Percentiles rank a stretch among this genome's conserved stretches.
Evolutionary conservation across 2,113 vertebrate genomes (phyloP).

Genomic region (Podocnemis expansa): DNA sequence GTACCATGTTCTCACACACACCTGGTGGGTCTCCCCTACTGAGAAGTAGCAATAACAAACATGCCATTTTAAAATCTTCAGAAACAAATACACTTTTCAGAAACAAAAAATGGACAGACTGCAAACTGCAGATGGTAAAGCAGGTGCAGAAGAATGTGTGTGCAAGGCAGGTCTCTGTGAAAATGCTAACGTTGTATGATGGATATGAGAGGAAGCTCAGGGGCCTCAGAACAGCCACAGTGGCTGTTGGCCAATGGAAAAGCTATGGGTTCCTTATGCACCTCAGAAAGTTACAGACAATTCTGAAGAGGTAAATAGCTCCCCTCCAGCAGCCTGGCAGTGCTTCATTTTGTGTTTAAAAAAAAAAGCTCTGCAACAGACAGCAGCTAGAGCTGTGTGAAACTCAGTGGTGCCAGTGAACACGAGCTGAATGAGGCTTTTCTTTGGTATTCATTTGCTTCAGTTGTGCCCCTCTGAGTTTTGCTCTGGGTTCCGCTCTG

Average conservation of each 20-base stretch:
- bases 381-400: not conserved
- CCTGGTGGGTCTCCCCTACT: not conserved
- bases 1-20: not conserved
- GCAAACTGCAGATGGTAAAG: constrained; percentile 8
- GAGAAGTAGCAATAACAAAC: not conserved
- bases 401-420: not conserved
- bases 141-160: not conserved
- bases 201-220: not conserved
- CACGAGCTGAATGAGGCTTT: not conserved
- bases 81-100: not conserved
- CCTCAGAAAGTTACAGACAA: not conserved
- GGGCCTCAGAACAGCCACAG: accelerated
- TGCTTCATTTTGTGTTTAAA: not conserved
- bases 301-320: not conserved
- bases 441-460: not conserved
- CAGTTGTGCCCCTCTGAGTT: not conserved
- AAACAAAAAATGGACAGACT: accelerated
- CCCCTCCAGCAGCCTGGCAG: not conserved
- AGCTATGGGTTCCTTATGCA: accelerated
- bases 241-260: not conserved
- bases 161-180: not conserved
- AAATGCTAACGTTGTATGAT: not conserved
- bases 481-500: not conserved
- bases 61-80: not conserved
- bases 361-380: not conserved